Base-by-base conservation (phyloP, 2,113 vertebrate genomes). In the rat (Rattus norvegicus) region DNA sequence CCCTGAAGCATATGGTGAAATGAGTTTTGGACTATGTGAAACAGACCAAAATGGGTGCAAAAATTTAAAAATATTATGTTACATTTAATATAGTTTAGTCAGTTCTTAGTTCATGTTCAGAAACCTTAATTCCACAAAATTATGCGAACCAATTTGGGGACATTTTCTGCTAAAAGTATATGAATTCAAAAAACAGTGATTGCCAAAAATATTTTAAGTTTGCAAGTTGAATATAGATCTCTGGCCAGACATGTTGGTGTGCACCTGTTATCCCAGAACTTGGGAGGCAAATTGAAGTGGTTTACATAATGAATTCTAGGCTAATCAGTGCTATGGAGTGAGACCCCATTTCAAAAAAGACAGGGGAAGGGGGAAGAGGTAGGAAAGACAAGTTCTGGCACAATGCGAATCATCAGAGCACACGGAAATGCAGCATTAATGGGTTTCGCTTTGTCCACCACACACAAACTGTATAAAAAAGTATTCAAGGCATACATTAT, bases 131-230 rank as follows among this genome's bases (percentile, higher is more conserved):
- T 73, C 56, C 43, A 81, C 52, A 67, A 65, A 61, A 75, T 39
- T 87, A 1, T 72, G 90, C 83, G 8, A 83, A 30, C 3, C 77
- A 33, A 80, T 96, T 93, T 69, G 63, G 52, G 14, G 79, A 36
- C 17, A 84, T 26, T 77, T 80, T 17, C 90, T 92, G 84, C 39
- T 80, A 92, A 95, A 89, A 87, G 43, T 61, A 19, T 39, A 47
- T 52, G 33, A 73, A 63, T 13, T 6, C 28, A 79, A 28, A 14
- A 59, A 91, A 5, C 5, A 28, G 39, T 59, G 81, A 67, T 13
- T 67, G 0, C 1, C 56, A 47, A 77, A 54, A 56, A 75, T 19
- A 59, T 4, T n/a, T 77, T 87, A 88, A 17, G 76, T 54, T 54
- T 76, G 2, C 36, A 54, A 70, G 4, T 43, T 67, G 49, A 91